Evolutionary conservation across 2,113 vertebrate species (phyloP).

Genomic region (Gulo gulo): DNA sequence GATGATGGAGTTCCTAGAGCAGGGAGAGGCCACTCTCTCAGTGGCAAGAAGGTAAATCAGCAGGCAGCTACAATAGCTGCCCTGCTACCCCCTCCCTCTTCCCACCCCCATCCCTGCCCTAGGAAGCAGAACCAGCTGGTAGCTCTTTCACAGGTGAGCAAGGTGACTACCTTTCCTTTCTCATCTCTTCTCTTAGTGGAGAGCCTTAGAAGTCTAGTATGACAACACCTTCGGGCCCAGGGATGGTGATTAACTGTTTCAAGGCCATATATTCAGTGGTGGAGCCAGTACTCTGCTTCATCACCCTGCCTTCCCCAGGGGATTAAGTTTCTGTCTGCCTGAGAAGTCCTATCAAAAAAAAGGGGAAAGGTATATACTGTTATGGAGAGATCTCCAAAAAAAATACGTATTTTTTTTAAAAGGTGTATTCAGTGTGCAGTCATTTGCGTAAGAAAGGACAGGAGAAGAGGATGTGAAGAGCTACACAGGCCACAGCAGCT

Average conservation of each 20-base stretch:
- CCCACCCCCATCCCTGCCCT: neutral
- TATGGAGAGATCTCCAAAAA: neutral
- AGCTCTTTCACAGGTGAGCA: neutral
- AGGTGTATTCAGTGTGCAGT: neutral
- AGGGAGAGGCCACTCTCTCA: slow-evolving; percentile 84
- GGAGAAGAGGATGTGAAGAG: neutral
- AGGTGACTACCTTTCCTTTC: neutral
- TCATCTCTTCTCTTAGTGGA: neutral
- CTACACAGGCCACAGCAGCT: neutral
- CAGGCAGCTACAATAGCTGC: neutral
- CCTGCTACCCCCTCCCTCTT: neutral
- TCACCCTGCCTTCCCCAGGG: neutral
- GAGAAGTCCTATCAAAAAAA: neutral
- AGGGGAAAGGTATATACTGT: neutral
- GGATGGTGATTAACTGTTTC: neutral
- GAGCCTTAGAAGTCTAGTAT: neutral
- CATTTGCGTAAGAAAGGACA: neutral
- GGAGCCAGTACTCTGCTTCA: neutral
- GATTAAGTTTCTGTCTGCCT: neutral
- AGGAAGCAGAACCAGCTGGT: neutral
- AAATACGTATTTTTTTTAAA: neutral
- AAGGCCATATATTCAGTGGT: neutral
- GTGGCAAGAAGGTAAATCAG: slow-evolving; percentile 83
- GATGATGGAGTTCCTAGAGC: slow-evolving; percentile 89
- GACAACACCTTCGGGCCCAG: neutral